Percentiles rank a stretch among this genome's conserved stretches.
These are phyloP conservation scores for Eugnorisma glareosa DNA, from an alignment of 2,888 invertebrate species.

Conservation along the genomic window DNA sequence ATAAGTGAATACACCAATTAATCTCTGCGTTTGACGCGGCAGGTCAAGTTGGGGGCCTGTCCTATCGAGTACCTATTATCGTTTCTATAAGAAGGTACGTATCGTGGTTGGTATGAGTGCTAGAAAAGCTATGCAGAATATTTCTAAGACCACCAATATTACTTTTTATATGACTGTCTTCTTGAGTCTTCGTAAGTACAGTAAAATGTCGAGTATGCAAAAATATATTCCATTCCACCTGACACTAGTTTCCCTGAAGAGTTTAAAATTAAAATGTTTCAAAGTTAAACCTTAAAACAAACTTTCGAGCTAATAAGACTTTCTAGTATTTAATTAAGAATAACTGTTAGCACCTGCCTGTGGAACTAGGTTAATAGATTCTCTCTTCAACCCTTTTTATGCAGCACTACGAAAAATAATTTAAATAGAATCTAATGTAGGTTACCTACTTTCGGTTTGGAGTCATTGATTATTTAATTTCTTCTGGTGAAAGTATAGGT, in stretches of 20 bases:
- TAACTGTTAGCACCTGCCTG: constrained; percentile 68
- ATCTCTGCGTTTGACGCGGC: constrained; percentile 7
- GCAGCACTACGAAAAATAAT: constrained; percentile 42
- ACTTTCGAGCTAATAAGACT: constrained; percentile 63
- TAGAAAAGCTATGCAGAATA: background rate
- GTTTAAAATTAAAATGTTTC: constrained; percentile 58
- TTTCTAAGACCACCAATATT: constrained; percentile 17
- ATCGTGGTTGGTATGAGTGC: background rate
- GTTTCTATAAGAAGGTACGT: background rate
- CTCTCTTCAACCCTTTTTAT: constrained; percentile 48
- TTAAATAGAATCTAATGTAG: constrained; percentile 46
- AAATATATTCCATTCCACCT: constrained; percentile 40
- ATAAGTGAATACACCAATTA: background rate
- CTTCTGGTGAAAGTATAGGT: background rate
- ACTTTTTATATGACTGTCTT: constrained; percentile 21
- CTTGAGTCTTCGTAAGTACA: background rate
- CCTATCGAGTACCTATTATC: background rate
- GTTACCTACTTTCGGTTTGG: constrained; percentile 43
- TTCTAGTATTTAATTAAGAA: constrained; percentile 72
- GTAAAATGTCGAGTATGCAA: constrained; percentile 22
- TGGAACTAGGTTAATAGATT: constrained; percentile 72
- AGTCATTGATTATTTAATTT: constrained; percentile 39
- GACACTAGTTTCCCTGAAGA: constrained; percentile 53
- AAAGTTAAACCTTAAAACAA: constrained; percentile 61
- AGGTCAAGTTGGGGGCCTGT: background rate